phyloP scores from a whole-genome alignment of 2,113 vertebrate species.

The Chaetodon auriga region DNA sequence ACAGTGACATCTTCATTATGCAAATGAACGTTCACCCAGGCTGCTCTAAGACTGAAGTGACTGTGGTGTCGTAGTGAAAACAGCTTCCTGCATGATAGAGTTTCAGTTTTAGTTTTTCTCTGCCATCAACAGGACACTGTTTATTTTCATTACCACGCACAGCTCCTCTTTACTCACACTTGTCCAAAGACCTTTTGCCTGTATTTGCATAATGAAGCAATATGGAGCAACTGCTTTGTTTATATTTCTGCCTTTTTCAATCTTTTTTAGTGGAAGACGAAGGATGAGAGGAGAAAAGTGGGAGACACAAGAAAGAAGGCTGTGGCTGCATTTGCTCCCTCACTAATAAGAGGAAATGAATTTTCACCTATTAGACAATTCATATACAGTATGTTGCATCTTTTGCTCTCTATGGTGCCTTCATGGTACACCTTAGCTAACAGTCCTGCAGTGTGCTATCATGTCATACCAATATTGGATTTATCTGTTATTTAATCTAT shows the following conservation, averaged over 20 bases:
- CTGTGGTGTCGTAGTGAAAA: slow-evolving; percentile 1
- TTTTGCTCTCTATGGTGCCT: neutral
- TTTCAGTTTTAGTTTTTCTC: slow-evolving; percentile 13
- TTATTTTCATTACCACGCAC: neutral
- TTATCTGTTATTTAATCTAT: too few species aligned
- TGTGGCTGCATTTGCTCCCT: neutral
- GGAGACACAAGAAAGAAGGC: neutral
- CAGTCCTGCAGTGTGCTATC: too few species aligned
- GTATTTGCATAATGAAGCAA: slow-evolving; percentile 35
- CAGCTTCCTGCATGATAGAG: neutral
- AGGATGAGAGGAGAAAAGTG: neutral
- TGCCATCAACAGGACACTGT: neutral
- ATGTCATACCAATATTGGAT: too few species aligned
- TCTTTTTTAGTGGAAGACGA: neutral
- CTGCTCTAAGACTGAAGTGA: slow-evolving; percentile 27
- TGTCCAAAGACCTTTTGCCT: slow-evolving; percentile 7
- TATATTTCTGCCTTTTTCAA: neutral
- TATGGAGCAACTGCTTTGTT: neutral
- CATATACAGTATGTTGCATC: neutral
- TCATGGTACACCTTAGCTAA: neutral
- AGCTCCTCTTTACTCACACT: slow-evolving; percentile 7
- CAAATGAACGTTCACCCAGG: slow-evolving; percentile 50
- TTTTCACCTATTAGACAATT: neutral
- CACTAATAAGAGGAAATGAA: neutral
- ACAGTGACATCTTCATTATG: slow-evolving; percentile 59